Percentiles rank a stretch among this genome's conserved stretches.
phyloP scores from a whole-genome alignment of 2,888 invertebrate genomes.

The Cephus runcator region DNA sequence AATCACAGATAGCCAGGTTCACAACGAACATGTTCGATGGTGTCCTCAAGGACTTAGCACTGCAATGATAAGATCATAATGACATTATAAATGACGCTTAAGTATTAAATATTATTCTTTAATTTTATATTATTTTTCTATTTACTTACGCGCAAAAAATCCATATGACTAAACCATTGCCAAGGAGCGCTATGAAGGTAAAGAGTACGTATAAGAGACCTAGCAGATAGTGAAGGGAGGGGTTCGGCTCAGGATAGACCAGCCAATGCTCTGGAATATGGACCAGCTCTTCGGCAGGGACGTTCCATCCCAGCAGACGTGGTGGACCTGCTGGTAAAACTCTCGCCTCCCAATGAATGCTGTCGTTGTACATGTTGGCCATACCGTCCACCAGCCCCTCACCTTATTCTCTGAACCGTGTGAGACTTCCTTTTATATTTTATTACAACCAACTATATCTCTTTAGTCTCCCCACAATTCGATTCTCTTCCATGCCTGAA shows the following conservation, averaged over 20 bases:
- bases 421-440: constrained; percentile 43
- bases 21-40: constrained; percentile 88
- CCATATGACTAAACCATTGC: constrained; percentile 88
- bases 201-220: constrained; percentile 82
- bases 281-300: constrained; percentile 79
- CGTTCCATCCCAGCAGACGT: constrained; percentile 78
- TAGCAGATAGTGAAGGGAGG: constrained; percentile 82
- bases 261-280: constrained; percentile 83
- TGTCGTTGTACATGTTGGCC: constrained; percentile 55
- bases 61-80: constrained; percentile 44
- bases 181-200: constrained; percentile 77
- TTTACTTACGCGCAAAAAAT: constrained; percentile 80
- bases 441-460: constrained; percentile 21
- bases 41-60: constrained; percentile 78
- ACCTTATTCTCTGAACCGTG: constrained; percentile 31
- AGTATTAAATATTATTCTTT: background rate
- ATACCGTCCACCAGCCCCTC: constrained; percentile 55
- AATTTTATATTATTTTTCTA: background rate
- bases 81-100: too few relatives aligned
- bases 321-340: constrained; percentile 57
- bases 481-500: constrained; percentile 29
- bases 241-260: constrained; percentile 81
- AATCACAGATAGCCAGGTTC: constrained; percentile 85
- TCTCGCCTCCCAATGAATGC: constrained; percentile 57
- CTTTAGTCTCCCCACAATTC: constrained; percentile 25